Base-by-base conservation (phyloP, 37 sponge, comb jelly and placozoan species). In the Agelas oroides region DNA sequence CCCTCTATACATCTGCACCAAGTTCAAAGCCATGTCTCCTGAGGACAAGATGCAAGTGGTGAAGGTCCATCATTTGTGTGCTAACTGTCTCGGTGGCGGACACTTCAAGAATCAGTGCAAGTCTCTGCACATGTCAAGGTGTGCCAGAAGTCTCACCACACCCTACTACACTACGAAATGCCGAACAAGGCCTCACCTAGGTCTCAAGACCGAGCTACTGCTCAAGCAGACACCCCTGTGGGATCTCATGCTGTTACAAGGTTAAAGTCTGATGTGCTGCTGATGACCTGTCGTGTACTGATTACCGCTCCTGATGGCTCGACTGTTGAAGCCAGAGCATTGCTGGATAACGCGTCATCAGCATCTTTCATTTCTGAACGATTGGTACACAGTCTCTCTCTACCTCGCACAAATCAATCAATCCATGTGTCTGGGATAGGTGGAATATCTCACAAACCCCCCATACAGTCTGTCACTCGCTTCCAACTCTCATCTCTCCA, bases 81-180 rank as follows among this genome's bases (percentile, higher is more conserved):
- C 62, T 37, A 79, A 87, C 33, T 78, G 69, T 31, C 59, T 78
- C 35, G 39, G 46, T 17, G 56, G 70, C 59, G 86, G 86, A 24
- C 86, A 86, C 63, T 69, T 78, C 62, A 37, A 56, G 71, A 60
- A 63, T 14, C 62, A 88, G n/a, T 88, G 88, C 65, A 75, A 33
- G 39, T 81, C 82, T 34, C 6, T 81, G 40, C 81, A 85, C 38
- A 60, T 56, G 34, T 88, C 56, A 80, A 81, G 60, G 53, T 27
- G 25, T 88, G 88, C 67, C 82, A 88, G 59, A 81, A 68, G 32
- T 65, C 69, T 27, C 88, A 88, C 31, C 88, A 88, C 73, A 81
- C 88, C 67, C 41, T 81, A 20, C 39, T 86, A 31, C 86, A 86
- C 73, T 27, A 20, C 21, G 79, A 78, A 17, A 17, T 8, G 8